Conservation (phyloP, 64 coral and sea anemone genomes). For the Hydrozoanthus tunicans region DNA sequence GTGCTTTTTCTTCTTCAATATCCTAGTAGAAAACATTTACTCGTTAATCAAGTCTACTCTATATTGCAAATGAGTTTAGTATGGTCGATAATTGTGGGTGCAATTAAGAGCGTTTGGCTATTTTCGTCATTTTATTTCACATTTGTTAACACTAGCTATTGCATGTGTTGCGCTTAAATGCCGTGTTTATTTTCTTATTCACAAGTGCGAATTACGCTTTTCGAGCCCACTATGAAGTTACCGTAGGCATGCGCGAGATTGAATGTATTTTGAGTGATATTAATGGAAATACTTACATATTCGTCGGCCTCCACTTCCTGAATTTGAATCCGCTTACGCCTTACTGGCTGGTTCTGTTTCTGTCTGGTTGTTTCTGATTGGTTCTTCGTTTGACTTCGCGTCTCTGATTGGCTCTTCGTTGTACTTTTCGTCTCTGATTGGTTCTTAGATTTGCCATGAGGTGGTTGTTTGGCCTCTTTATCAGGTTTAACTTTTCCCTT, state of each 20-base stretch:
- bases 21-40: background rate
- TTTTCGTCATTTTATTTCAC: no score
- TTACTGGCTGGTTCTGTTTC: background rate
- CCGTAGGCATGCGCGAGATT: background rate
- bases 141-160: no score
- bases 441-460: background rate
- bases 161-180: no score
- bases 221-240: background rate
- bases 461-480: background rate
- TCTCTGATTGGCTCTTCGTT: background rate
- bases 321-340: conserved; percentile 30
- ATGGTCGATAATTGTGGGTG: no score
- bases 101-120: no score
- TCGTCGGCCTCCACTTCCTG: conserved; percentile 45
- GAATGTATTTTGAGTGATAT: background rate
- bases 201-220: background rate
- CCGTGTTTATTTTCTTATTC: no score
- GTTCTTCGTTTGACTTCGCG: background rate
- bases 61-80: no score
- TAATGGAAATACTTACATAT: background rate
- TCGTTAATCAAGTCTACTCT: no score
- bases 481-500: background rate
- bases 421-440: background rate
- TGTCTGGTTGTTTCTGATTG: background rate
- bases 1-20: conserved; percentile 4